phyloP scores from a whole-genome alignment of 64 coral and sea anemone species.

The Trachythela sp. region DNA sequence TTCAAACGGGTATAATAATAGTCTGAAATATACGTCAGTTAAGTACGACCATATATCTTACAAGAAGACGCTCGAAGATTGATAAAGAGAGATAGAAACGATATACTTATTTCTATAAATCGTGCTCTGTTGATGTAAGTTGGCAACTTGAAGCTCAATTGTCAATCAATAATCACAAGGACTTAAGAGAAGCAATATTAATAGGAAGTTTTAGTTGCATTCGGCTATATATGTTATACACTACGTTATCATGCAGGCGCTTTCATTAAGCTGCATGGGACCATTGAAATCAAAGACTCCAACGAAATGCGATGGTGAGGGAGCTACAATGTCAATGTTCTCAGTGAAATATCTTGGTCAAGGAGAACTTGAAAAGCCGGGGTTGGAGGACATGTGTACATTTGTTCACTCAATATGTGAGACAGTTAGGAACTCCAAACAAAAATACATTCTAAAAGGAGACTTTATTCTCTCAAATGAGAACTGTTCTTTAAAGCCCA shows the following conservation, averaged over 20 bases:
- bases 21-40: not conserved
- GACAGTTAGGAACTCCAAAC: not conserved
- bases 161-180: no score
- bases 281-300: not conserved
- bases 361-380: not conserved
- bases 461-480: not conserved
- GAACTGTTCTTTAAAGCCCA: not conserved
- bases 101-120: not conserved
- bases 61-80: not conserved
- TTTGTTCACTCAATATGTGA: not conserved
- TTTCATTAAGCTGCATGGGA: not conserved
- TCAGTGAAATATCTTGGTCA: not conserved
- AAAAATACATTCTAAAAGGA: not conserved
- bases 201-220: not conserved
- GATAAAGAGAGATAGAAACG: not conserved
- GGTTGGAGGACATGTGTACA: not conserved
- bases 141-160: not conserved
- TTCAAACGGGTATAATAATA: not conserved
- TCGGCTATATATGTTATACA: not conserved
- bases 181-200: not conserved
- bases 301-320: no score
- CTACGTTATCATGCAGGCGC: not conserved
- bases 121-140: not conserved
- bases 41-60: not conserved
- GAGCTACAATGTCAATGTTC: not conserved